Conservation (phyloP, 2,888 invertebrate genomes). For the Drosophila ochracea region DNA sequence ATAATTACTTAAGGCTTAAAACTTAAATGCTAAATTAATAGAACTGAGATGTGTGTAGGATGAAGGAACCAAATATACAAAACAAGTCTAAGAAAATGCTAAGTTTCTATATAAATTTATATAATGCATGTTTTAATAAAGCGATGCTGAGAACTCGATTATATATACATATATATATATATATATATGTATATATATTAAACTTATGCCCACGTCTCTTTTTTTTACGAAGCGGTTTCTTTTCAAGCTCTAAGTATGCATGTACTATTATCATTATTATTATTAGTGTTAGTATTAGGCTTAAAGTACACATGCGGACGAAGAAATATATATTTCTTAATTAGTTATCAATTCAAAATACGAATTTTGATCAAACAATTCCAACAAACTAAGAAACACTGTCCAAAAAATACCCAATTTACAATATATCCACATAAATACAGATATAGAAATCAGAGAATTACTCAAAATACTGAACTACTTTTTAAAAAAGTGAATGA, state of each 20-base stretch:
- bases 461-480: slow-evolving; percentile 6
- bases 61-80: slow-evolving; percentile 36
- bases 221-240: neutral
- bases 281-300: neutral
- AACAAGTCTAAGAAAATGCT: neutral
- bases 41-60: slow-evolving; percentile 21
- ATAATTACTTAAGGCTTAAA: slow-evolving; percentile 24
- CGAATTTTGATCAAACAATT: neutral
- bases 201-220: neutral
- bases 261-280: neutral
- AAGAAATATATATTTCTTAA: slow-evolving; percentile 2
- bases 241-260: neutral
- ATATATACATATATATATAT: neutral
- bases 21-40: slow-evolving; percentile 22
- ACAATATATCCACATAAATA: neutral
- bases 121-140: neutral
- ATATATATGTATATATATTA: neutral
- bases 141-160: slow-evolving; percentile 1
- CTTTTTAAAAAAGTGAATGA: neutral
- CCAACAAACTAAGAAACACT: too few relatives aligned
- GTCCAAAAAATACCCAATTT: neutral
- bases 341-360: slow-evolving; percentile 4
- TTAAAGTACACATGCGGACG: slow-evolving; percentile 10
- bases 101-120: slow-evolving; percentile 1
- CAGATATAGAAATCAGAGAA: neutral